Base-by-base conservation (phyloP, 2,888 invertebrate species). In the Tyria jacobaeae region DNA sequence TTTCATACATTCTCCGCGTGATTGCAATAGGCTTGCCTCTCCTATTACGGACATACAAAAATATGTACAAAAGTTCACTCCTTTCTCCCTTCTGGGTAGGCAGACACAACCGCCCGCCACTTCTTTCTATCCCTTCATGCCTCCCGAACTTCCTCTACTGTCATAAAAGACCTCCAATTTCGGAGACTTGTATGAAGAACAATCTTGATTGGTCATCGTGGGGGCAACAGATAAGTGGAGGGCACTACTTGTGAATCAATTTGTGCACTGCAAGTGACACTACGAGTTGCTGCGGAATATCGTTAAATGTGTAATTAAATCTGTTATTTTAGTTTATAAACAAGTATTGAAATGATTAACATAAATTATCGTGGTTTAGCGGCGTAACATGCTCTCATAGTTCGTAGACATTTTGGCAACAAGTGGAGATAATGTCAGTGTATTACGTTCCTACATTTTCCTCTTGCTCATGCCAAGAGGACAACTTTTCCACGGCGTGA, bases 391-490 rank as follows among this genome's bases (percentile, higher is more conserved):
- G 25, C 52, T 52, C 35, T 24, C 7, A 27, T 24, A 60, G 31
- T 73, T 71, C 73, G 14, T 50, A 54, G 51, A 64, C 53, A 10
- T 63, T 61, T 68, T 75, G 75, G 66, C 75, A 48, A 25, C 56
- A 72, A 49, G 54, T 47, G 14, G 27, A 34, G 50, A 63, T 57
- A 57, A 44, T 41, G 44, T 54, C 27, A 21, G 17, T 31, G 24
- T 1, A 37, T 35, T 48, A 21, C 24, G 21, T 35, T 21, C n/a
- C 48, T 54, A 15, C 48, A 34, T 62, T 64, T 70, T 63, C 70
- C 50, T 44, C 54, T 56, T 64, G 62, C 62, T 64, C 59, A 31
- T 75, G 75, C 73, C 75, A 75, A 75, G 59, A 51, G n/a, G 2
- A 35, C 37, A 31, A 34, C 49, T 47, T 62, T 72, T 70, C 66